Conservation (phyloP, 1,140 invertebrate species). For the Coenobita brevimanus region DNA sequence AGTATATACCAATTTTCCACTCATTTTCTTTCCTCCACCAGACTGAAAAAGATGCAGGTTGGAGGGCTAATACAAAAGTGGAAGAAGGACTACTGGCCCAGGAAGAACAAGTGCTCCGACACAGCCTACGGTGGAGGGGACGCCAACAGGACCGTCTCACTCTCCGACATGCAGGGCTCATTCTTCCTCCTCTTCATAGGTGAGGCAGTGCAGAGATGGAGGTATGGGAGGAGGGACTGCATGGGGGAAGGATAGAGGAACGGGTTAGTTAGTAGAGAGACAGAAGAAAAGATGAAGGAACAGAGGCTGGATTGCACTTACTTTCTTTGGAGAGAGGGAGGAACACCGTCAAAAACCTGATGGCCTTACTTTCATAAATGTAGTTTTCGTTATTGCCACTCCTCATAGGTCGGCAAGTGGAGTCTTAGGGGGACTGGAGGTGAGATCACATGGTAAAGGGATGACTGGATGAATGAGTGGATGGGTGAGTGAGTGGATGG, state of each 20-base stretch:
- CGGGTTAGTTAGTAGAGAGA: too few species aligned
- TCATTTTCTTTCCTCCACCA: too few species aligned
- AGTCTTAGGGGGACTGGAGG: neutral
- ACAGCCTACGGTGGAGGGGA: conserved; percentile 76
- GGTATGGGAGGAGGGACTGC: neutral
- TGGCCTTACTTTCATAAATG: too few species aligned
- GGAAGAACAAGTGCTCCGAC: conserved; percentile 86
- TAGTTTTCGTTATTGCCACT: too few species aligned
- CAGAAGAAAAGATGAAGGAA: too few species aligned
- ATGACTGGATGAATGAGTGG: too few species aligned
- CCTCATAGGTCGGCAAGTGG: too few species aligned
- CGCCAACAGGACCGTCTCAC: conserved; percentile 87
- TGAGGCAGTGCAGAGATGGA: conserved; percentile 72
- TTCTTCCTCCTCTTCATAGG: conserved; percentile 87
- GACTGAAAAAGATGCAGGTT: conserved; percentile 85
- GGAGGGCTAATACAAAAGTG: conserved; percentile 89
- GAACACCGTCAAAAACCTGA: neutral
- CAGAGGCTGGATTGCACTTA: neutral
- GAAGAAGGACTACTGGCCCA: conserved; percentile 84
- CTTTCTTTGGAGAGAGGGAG: conserved; percentile 1
- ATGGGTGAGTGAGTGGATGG: neutral
- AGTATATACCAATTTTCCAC: too few species aligned
- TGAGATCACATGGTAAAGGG: too few species aligned
- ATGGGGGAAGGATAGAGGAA: neutral
- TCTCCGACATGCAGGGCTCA: conserved; percentile 92